These are phyloP conservation scores for Lepas anatifera DNA, from an alignment of 2,888 invertebrate genomes.

Conservation along the genomic window DNA sequence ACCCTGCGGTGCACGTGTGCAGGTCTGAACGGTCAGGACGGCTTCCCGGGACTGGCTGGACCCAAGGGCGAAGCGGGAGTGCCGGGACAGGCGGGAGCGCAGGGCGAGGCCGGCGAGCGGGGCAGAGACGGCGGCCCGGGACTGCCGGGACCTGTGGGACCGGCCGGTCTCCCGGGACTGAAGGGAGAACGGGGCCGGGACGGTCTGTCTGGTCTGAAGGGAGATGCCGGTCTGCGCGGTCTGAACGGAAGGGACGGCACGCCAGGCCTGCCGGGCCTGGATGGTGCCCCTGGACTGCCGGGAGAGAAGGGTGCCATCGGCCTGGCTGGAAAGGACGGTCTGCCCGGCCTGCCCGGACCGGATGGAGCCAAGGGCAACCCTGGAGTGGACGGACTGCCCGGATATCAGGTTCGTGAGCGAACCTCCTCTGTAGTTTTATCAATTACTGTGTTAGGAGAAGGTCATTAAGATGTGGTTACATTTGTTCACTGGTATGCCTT, in stretches of 20 bases:
- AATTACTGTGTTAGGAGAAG: no score
- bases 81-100: constrained; percentile 38
- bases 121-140: constrained; percentile 40
- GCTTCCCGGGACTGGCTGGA: constrained; percentile 25
- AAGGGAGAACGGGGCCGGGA: neutral
- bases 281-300: constrained; percentile 49
- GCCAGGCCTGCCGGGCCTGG: constrained; percentile 45
- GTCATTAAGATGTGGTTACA: no score
- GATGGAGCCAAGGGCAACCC: no score
- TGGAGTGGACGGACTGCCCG: constrained; percentile 29
- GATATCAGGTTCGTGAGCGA: constrained; percentile 16
- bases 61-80: constrained; percentile 18
- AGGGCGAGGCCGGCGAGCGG: constrained; percentile 47
- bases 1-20: no score
- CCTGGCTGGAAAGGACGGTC: constrained; percentile 28
- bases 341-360: constrained; percentile 34
- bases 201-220: constrained; percentile 17
- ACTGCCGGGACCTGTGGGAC: constrained; percentile 26
- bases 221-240: constrained; percentile 28
- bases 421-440: no score
- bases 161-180: neutral
- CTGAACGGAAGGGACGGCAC: no score
- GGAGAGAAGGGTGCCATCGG: constrained; percentile 46
- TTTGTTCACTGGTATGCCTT: no score
- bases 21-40: constrained; percentile 26